Evolutionary conservation across 2,888 invertebrate species (phyloP).

Genomic region (Phyto melanocephala): DNA sequence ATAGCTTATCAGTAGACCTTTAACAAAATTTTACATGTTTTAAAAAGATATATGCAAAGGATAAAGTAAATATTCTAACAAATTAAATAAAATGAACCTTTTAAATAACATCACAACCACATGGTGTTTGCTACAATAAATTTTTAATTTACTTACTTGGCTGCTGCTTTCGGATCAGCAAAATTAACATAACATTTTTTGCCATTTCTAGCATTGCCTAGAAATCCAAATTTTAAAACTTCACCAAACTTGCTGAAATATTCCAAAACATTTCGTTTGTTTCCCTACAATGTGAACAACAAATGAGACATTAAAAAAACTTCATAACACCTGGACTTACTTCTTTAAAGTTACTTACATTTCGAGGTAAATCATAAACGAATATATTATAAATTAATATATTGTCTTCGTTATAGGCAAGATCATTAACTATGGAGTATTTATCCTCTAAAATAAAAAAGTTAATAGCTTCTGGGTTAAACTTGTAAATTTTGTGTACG

Average conservation of each 20-base stretch:
- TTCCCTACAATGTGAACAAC: not conserved
- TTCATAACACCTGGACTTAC: no score
- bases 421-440: not conserved
- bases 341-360: not conserved
- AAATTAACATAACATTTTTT: conserved; percentile 4
- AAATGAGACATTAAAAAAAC: not conserved
- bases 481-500: no score
- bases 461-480: no score
- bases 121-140: no score
- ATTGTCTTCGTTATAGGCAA: not conserved
- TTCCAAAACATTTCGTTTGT: not conserved
- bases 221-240: not conserved
- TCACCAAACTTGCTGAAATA: conserved; percentile 6
- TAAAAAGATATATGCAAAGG: no score
- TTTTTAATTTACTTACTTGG: conserved; percentile 1
- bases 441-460: not conserved
- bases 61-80: no score
- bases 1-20: no score
- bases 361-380: not conserved
- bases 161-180: conserved; percentile 5
- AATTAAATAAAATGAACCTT: no score
- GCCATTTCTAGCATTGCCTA: not conserved
- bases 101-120: no score
- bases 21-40: no score
- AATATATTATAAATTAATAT: not conserved